phyloP scores from a whole-genome alignment of 2,797 vertebrate genomes.

The Erpetoichthys calabaricus region DNA sequence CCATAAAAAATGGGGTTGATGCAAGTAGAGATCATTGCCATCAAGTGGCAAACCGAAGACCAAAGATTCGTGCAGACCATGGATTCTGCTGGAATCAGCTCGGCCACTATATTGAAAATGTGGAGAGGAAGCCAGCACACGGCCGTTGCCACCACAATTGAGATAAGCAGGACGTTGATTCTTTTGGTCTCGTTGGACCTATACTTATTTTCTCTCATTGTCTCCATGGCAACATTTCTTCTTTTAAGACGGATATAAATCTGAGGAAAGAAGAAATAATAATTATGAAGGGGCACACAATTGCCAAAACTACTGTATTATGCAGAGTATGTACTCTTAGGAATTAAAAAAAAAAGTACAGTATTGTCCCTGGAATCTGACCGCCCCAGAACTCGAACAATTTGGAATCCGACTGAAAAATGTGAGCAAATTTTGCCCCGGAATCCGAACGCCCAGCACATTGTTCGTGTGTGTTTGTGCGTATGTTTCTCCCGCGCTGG shows the following conservation, averaged over 20 bases:
- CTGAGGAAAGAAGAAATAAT: constrained; percentile 30
- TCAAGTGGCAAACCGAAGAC: constrained; percentile 69
- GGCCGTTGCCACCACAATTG: constrained; percentile 67
- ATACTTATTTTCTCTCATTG: constrained; percentile 65
- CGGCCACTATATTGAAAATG: constrained; percentile 67
- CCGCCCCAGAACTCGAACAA: too few relatives aligned
- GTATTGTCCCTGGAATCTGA: too few relatives aligned
- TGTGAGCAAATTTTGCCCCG: too few relatives aligned
- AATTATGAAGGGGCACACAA: background rate
- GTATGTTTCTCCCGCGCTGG: too few relatives aligned
- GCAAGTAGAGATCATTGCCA: constrained; percentile 70
- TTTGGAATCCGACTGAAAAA: too few relatives aligned
- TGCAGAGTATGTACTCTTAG: too few relatives aligned
- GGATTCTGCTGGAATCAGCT: constrained; percentile 66
- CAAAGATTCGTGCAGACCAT: constrained; percentile 61
- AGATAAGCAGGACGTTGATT: constrained; percentile 70
- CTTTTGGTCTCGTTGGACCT: constrained; percentile 62
- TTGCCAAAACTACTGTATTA: too few relatives aligned
- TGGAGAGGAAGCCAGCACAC: constrained; percentile 73
- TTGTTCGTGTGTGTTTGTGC: too few relatives aligned
- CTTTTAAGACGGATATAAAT: constrained; percentile 64
- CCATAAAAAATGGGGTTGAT: constrained; percentile 75
- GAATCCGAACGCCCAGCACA: too few relatives aligned
- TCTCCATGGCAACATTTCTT: constrained; percentile 67
- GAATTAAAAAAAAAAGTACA: too few relatives aligned